Conservation (phyloP, 2,797 vertebrate genomes). For the Chiloscyllium punctatum region DNA sequence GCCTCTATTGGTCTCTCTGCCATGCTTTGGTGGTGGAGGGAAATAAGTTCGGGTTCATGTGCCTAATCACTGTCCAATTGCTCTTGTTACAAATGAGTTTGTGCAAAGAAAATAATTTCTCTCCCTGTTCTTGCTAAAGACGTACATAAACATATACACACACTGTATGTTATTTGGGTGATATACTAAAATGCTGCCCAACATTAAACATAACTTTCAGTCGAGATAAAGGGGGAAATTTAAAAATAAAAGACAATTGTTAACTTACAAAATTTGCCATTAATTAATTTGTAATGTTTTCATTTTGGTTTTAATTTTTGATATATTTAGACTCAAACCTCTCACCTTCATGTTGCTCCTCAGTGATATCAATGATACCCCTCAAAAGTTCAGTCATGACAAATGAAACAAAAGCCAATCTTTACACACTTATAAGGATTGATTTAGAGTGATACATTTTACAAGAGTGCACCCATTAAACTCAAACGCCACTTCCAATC, state of each 20-base stretch:
- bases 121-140: too few species aligned
- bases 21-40: background rate
- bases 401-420: background rate
- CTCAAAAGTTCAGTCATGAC: background rate
- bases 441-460: background rate
- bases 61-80: background rate
- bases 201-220: too few species aligned
- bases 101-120: background rate
- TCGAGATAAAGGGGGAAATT: too few species aligned
- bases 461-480: background rate
- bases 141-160: too few species aligned
- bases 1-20: background rate
- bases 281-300: too few species aligned
- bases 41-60: background rate
- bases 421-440: background rate
- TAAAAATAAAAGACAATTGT: too few species aligned
- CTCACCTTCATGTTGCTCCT: too few species aligned
- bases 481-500: background rate
- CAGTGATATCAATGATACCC: too few species aligned
- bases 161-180: background rate
- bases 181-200: too few species aligned
- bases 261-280: too few species aligned
- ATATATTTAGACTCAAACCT: too few species aligned
- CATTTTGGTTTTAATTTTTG: too few species aligned
- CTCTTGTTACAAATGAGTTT: background rate